Evolutionary conservation across 37 sponge, comb jelly and placozoan species (phyloP).

Genomic region (Mnemiopsis leidyi): DNA sequence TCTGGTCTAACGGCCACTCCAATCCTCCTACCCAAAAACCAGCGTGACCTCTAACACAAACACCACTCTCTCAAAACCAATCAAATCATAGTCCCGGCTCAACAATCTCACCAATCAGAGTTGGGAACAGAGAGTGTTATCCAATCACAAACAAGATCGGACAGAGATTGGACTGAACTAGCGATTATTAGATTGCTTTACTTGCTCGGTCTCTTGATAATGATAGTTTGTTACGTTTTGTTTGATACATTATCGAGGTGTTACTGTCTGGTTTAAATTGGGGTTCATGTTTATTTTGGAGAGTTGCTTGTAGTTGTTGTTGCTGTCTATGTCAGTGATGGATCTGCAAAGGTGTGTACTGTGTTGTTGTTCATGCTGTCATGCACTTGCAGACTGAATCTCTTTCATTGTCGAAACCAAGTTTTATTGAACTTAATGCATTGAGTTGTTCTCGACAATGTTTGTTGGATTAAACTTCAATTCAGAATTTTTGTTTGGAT

Average conservation of each 20-base stretch:
- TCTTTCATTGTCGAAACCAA: no score
- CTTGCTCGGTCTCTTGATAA: background rate
- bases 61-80: background rate
- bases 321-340: no score
- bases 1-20: no score
- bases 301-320: background rate
- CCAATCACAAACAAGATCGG: no score
- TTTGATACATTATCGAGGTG: background rate
- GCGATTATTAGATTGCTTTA: background rate
- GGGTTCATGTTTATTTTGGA: background rate
- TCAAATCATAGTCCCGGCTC: background rate
- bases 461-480: no score
- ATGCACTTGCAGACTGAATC: no score
- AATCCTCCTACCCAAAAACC: background rate
- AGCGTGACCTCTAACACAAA: background rate
- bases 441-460: no score
- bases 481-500: no score
- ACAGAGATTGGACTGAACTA: background rate
- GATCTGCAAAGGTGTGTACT: no score
- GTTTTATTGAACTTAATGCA: no score
- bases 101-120: background rate
- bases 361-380: no score
- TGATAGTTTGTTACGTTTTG: background rate
- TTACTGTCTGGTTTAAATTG: background rate
- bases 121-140: background rate